These are phyloP conservation scores for Aphelenchoides avenae DNA, from an alignment of 1,140 invertebrate species.

Conservation along the genomic window DNA sequence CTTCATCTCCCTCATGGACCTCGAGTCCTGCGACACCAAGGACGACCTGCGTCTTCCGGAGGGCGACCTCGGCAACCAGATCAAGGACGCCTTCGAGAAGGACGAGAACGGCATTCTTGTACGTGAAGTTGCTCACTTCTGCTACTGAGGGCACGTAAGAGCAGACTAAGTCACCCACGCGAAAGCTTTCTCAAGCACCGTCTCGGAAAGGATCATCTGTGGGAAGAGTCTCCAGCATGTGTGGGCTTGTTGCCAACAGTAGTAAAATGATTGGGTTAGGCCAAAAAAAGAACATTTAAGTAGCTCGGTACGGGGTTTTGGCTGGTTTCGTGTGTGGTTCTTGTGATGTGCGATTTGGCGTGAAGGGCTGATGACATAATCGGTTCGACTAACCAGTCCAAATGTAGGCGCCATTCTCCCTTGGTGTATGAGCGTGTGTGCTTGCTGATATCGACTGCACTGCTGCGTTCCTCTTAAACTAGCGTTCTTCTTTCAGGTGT, in stretches of 20 bases:
- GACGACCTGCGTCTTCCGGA: slow-evolving; percentile 46
- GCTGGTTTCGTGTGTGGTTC: no score
- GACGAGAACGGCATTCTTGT: slow-evolving; percentile 51
- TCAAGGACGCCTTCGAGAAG: slow-evolving; percentile 56
- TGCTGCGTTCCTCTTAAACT: neutral
- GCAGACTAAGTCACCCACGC: slow-evolving; percentile 1
- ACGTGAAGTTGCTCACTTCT: neutral
- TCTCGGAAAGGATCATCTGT: neutral
- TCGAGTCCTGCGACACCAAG: slow-evolving; percentile 55
- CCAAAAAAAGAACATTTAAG: no score
- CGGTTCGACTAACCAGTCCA: no score
- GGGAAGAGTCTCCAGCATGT: neutral
- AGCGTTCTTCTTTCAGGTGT: slow-evolving; percentile 22
- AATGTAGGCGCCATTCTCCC: no score
- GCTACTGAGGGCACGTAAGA: neutral
- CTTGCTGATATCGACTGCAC: neutral
- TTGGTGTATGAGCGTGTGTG: no score
- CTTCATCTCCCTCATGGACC: slow-evolving; percentile 51
- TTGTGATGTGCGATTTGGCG: no score
- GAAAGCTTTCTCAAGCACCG: slow-evolving; percentile 1
- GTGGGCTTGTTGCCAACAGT: neutral
- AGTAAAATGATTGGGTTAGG: neutral
- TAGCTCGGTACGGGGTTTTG: no score
- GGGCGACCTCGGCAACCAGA: slow-evolving; percentile 50
- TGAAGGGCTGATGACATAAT: no score